Evolutionary conservation across 2,797 vertebrate species (phyloP).

Genomic region (Salarias fasciatus): DNA sequence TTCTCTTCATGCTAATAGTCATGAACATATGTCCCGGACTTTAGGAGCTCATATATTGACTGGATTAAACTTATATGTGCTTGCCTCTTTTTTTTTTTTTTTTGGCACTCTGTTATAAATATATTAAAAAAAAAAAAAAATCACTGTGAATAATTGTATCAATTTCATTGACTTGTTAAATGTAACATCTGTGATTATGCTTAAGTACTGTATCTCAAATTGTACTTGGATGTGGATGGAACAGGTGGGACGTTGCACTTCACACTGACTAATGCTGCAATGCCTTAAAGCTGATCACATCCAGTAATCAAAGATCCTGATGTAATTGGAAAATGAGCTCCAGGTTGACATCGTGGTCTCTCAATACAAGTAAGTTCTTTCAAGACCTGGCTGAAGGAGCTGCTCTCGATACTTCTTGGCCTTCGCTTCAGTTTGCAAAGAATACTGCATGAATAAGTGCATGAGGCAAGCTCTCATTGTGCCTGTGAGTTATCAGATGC

Average conservation of each 20-base stretch:
- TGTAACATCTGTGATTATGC: too few species aligned
- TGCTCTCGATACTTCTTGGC: slow-evolving; percentile 28
- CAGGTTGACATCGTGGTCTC: slow-evolving; percentile 8
- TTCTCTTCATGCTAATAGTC: background rate
- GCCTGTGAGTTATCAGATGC: slow-evolving; percentile 11
- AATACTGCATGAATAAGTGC: slow-evolving; percentile 14
- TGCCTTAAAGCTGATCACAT: slow-evolving; percentile 28
- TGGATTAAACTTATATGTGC: background rate
- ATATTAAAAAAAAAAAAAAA: too few species aligned
- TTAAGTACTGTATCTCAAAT: too few species aligned
- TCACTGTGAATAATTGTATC: too few species aligned
- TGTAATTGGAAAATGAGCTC: slow-evolving; percentile 28
- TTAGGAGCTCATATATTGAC: background rate
- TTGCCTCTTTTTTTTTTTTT: background rate
- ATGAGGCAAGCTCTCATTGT: slow-evolving; percentile 7
- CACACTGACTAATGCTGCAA: slow-evolving; percentile 20
- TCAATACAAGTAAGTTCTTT: slow-evolving; percentile 19
- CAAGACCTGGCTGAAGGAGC: slow-evolving; percentile 26
- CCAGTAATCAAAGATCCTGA: slow-evolving; percentile 44
- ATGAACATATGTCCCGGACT: slow-evolving; percentile 5
- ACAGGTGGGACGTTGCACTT: slow-evolving; percentile 29
- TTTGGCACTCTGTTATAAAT: background rate
- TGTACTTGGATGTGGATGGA: background rate
- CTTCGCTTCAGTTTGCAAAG: slow-evolving; percentile 28
- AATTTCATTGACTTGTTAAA: too few species aligned